phyloP scores from a whole-genome alignment of 2,113 vertebrate genomes.

The Chunga burmeisteri region DNA sequence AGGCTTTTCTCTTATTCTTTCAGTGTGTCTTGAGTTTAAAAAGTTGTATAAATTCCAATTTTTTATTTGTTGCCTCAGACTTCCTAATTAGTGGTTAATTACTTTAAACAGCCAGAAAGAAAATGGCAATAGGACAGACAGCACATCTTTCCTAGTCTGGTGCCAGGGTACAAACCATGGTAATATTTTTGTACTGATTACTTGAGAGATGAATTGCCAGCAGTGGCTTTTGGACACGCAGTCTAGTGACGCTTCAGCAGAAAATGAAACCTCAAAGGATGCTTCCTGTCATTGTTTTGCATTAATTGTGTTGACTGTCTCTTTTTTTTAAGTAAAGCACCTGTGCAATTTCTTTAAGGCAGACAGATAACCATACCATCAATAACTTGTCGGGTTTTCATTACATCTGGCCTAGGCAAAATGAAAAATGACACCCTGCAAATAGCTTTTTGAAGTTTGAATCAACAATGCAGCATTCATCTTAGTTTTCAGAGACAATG shows the following conservation, averaged over 20 bases:
- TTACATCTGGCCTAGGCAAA: slow-evolving; percentile 29
- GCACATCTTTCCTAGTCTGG: neutral
- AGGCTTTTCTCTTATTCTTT: neutral
- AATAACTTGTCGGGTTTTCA: slow-evolving; percentile 20
- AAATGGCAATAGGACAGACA: slow-evolving; percentile 39
- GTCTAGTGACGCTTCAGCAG: neutral
- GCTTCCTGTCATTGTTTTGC: neutral
- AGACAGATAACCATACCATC: slow-evolving; percentile 27
- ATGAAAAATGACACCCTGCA: slow-evolving; percentile 51
- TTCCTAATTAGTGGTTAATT: slow-evolving; percentile 45
- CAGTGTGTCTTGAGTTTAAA: neutral
- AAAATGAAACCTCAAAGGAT: slow-evolving; percentile 34
- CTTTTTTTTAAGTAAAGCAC: neutral
- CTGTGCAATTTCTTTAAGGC: slow-evolving; percentile 41
- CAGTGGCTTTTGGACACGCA: neutral
- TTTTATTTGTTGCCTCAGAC: slow-evolving; percentile 8
- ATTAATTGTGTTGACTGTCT: slow-evolving; percentile 45
- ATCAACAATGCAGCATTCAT: neutral
- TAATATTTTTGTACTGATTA: slow-evolving; percentile 34
- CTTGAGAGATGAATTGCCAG: slow-evolving; percentile 3
- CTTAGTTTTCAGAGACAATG: slow-evolving; percentile 12
- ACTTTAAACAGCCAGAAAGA: slow-evolving; percentile 45
- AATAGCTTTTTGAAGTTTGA: slow-evolving; percentile 51
- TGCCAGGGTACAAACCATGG: neutral
- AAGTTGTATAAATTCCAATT: neutral